phyloP scores from a whole-genome alignment of 2,113 vertebrate genomes.

The Canis aureus region DNA sequence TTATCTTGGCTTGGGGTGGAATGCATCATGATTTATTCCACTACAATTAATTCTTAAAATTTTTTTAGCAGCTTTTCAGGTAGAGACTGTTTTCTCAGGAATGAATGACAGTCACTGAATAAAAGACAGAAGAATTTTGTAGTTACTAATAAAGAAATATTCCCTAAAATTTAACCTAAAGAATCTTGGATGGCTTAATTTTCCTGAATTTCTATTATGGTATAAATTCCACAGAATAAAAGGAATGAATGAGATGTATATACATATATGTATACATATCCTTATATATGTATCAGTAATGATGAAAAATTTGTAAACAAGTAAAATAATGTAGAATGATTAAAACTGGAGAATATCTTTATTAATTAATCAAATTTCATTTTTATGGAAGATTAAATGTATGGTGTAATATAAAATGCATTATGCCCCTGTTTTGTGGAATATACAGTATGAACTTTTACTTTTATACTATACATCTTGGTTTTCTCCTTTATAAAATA shows the following conservation, averaged over 20 bases:
- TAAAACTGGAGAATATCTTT: conserved; percentile 31
- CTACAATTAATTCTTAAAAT: not conserved
- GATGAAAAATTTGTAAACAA: not conserved
- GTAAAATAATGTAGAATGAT: not conserved
- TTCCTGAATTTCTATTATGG: not conserved
- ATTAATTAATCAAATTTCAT: not conserved
- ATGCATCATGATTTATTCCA: not conserved
- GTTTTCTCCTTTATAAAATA: not conserved
- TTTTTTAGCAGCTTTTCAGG: not conserved
- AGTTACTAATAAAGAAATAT: not conserved
- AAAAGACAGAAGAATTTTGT: not conserved
- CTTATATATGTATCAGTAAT: not conserved
- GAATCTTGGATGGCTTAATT: not conserved
- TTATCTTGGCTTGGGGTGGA: not conserved
- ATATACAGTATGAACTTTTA: not conserved
- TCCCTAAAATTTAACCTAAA: not conserved
- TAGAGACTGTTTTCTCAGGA: not conserved
- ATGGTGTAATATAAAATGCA: not conserved
- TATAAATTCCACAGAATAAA: not conserved
- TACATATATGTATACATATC: not conserved
- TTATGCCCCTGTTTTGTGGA: not conserved
- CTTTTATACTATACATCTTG: not conserved
- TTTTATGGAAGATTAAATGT: conserved; percentile 17
- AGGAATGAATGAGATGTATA: not conserved
- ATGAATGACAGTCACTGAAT: not conserved